phyloP scores from a whole-genome alignment of 2,888 invertebrate genomes.

The Drosophila colorata region DNA sequence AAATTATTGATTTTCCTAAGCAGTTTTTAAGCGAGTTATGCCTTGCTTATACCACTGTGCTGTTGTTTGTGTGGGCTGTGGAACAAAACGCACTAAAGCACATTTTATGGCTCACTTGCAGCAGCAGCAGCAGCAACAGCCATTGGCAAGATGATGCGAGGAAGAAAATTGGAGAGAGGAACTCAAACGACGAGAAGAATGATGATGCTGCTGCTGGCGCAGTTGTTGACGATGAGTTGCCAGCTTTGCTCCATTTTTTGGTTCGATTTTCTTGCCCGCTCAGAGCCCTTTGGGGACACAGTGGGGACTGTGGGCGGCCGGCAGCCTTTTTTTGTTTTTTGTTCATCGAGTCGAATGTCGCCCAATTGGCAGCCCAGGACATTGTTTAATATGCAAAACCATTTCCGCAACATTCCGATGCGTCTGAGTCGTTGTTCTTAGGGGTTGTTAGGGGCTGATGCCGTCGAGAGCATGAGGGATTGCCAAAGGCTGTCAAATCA shows the following conservation, averaged over 20 bases:
- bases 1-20: background rate
- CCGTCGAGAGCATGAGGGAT: conserved; percentile 36
- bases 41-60: conserved; percentile 40
- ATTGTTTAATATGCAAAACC: conserved; percentile 82
- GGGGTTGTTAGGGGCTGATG: conserved; percentile 11
- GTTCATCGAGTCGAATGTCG: conserved; percentile 59
- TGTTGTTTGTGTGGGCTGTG: conserved; percentile 12
- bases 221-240: conserved; percentile 60
- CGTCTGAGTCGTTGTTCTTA: conserved; percentile 37
- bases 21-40: conserved; percentile 4
- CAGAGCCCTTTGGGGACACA: conserved; percentile 42
- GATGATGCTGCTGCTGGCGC: conserved; percentile 48
- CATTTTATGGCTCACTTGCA: conserved; percentile 79
- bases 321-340: conserved; percentile 25
- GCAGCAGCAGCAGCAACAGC: conserved; percentile 11
- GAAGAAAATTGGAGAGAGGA: background rate
- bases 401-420: conserved; percentile 74
- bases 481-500: conserved; percentile 68
- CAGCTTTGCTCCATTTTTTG: conserved; percentile 32
- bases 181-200: conserved; percentile 40
- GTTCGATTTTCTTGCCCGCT: conserved; percentile 46
- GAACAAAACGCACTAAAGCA: conserved; percentile 66
- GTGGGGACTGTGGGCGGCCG: conserved; percentile 14
- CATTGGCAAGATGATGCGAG: conserved; percentile 2
- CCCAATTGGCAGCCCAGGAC: conserved; percentile 75